phyloP scores from a whole-genome alignment of 1,140 invertebrate genomes.

The Psix sp. region DNA sequence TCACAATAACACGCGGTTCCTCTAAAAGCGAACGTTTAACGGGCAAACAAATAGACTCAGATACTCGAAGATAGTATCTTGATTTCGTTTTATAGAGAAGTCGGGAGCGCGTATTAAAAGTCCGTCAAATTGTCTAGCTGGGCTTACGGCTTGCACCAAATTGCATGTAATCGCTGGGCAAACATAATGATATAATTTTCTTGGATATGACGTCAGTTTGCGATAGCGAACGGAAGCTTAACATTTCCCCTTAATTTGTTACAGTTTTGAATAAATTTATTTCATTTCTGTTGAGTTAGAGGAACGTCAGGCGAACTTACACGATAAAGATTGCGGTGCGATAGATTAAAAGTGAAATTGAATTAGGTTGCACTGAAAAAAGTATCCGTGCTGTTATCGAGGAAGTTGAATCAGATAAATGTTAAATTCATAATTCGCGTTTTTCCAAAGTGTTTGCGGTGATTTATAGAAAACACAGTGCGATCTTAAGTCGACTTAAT shows the following conservation, averaged over 20 bases:
- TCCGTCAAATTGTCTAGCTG: constrained; percentile 18
- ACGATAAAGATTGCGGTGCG: constrained; percentile 22
- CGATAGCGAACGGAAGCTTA: too few species aligned
- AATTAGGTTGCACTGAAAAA: constrained; percentile 20
- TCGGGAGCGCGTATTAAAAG: constrained; percentile 25
- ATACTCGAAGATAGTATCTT: constrained; percentile 41
- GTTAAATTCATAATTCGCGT: constrained; percentile 37
- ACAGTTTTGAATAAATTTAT: too few species aligned
- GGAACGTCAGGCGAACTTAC: neutral
- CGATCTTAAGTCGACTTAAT: constrained; percentile 11
- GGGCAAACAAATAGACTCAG: constrained; percentile 47
- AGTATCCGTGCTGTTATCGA: constrained; percentile 18
- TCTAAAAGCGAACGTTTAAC: constrained; percentile 38
- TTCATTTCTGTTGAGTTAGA: constrained; percentile 1
- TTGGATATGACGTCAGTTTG: too few species aligned
- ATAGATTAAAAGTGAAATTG: constrained; percentile 28
- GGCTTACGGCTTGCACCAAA: neutral
- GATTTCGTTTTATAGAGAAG: constrained; percentile 43
- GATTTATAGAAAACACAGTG: constrained; percentile 7
- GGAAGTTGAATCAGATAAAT: constrained; percentile 18
- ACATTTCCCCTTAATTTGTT: too few species aligned
- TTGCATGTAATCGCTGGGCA: too few species aligned
- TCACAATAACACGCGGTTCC: constrained; percentile 40
- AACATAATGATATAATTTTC: too few species aligned
- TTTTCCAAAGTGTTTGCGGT: constrained; percentile 13